phyloP scores from a whole-genome alignment of 1,140 invertebrate species.

The Subanguina moxae region DNA sequence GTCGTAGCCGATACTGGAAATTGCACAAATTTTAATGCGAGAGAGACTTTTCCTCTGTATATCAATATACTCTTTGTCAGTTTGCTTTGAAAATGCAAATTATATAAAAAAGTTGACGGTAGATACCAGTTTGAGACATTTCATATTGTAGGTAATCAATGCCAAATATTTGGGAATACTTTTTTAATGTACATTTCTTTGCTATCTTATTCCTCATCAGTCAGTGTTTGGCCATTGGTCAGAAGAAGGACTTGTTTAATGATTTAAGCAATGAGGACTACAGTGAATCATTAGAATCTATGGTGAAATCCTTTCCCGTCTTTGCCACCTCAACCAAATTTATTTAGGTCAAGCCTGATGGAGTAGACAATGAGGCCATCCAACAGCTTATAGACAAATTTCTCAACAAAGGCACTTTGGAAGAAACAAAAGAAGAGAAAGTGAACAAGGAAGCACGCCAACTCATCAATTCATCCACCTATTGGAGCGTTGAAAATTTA shows the following conservation, averaged over 20 bases:
- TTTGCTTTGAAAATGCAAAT: too few relatives aligned
- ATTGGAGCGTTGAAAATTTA: constrained; percentile 39
- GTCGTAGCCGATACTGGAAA: too few relatives aligned
- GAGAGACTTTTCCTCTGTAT: too few relatives aligned
- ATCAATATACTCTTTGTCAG: too few relatives aligned
- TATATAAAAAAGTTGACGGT: too few relatives aligned
- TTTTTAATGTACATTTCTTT: too few relatives aligned
- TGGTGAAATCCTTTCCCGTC: neutral
- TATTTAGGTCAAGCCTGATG: constrained; percentile 34
- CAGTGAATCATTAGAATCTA: neutral
- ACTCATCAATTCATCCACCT: constrained; percentile 43
- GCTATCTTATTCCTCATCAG: neutral
- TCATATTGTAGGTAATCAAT: too few relatives aligned
- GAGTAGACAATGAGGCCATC: constrained; percentile 49
- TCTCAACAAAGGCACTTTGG: constrained; percentile 46
- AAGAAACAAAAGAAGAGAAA: constrained; percentile 34
- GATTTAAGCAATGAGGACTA: neutral
- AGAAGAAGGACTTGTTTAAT: neutral
- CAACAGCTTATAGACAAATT: constrained; percentile 46
- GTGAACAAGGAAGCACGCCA: constrained; percentile 43
- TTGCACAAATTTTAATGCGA: too few relatives aligned
- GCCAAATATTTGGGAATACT: too few relatives aligned
- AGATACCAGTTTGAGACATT: too few relatives aligned
- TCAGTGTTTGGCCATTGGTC: neutral
- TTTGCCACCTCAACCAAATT: neutral